phyloP scores from a whole-genome alignment of 2,888 invertebrate genomes.

The Andrena camellia region DNA sequence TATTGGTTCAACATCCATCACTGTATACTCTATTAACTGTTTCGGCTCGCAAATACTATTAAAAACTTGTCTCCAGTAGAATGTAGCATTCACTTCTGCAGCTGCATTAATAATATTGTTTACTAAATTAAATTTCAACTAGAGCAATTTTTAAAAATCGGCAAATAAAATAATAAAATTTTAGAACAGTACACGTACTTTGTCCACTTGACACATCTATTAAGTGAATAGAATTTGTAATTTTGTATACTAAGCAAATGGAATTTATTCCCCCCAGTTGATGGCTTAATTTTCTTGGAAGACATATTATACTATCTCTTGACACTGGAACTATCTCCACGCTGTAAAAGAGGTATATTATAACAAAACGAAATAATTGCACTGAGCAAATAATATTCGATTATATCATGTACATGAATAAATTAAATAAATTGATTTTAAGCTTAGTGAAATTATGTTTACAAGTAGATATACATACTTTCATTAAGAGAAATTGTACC shows the following conservation, averaged over 20 bases:
- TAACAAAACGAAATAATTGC: background rate
- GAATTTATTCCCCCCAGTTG: constrained; percentile 95
- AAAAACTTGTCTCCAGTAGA: constrained; percentile 96
- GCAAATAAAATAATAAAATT: background rate
- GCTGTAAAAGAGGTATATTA: constrained; percentile 84
- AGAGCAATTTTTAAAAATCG: background rate
- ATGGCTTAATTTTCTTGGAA: constrained; percentile 94
- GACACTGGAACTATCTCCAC: constrained; percentile 98
- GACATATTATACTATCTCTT: constrained; percentile 96
- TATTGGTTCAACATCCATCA: constrained; percentile 96
- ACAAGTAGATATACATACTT: too few species aligned
- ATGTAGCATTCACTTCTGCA: constrained; percentile 92
- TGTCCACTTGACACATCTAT: constrained; percentile 96
- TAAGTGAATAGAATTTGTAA: constrained; percentile 95
- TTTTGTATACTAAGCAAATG: constrained; percentile 94
- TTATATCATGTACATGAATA: background rate
- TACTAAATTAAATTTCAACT: background rate
- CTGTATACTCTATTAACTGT: constrained; percentile 95
- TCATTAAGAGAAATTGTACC: too few species aligned
- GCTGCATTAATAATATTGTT: constrained; percentile 86
- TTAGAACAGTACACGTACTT: constrained; percentile 86
- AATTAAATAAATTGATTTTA: constrained; percentile 1
- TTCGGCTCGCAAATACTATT: constrained; percentile 95
- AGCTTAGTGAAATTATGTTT: background rate
- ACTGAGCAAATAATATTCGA: background rate